These are phyloP conservation scores for Trochalopteron elliotii DNA, from an alignment of 2,113 vertebrate species.

Conservation along the genomic window DNA sequence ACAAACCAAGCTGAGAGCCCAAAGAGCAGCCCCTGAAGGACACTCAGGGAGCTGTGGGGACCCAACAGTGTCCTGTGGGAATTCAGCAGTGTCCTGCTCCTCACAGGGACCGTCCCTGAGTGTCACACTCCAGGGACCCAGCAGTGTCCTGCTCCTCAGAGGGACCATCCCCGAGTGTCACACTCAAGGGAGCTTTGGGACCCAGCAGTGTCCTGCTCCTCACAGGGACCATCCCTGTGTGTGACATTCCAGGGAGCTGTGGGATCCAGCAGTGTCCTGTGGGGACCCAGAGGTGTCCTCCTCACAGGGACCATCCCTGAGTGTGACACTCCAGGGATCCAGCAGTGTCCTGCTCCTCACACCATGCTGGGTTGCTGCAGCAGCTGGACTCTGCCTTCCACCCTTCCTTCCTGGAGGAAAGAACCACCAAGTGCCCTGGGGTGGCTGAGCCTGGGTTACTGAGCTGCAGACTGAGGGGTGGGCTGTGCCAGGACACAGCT, in stretches of 20 bases:
- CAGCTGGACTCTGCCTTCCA: neutral
- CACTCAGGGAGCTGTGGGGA: neutral
- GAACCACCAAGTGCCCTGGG: fast-evolving
- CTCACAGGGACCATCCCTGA: neutral
- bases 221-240: no score
- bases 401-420: fast-evolving
- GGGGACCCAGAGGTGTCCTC: no score
- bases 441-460: neutral
- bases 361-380: fast-evolving
- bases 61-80: neutral
- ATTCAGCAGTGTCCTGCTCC: neutral
- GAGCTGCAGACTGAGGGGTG: neutral
- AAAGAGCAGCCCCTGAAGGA: neutral
- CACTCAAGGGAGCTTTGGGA: neutral
- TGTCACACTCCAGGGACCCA: neutral
- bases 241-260: neutral
- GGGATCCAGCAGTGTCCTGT: neutral
- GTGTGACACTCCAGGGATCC: neutral
- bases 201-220: neutral
- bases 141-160: neutral
- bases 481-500: neutral
- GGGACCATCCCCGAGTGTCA: neutral
- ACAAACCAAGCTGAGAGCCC: neutral
- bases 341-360: neutral
- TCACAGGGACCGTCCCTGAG: neutral